Base-by-base conservation (phyloP, 2,113 vertebrate species). In the Ceyx margarethae region DNA sequence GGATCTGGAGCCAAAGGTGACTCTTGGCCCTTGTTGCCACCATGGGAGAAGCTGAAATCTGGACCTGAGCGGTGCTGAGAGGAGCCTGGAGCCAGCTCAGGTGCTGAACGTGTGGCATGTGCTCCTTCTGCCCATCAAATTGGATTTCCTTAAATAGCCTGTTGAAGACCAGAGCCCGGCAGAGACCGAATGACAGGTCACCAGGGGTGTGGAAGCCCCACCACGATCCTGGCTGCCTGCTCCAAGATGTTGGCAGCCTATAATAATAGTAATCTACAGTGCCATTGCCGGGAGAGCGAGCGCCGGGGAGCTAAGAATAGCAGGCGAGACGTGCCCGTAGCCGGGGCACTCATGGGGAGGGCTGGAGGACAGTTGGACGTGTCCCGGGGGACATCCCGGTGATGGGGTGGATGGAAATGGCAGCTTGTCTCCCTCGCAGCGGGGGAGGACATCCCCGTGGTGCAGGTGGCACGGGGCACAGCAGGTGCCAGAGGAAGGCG, bases 1-100 rank as follows among this genome's bases (percentile, higher is more conserved):
- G 95, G 94, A 96, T 92, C 81, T 91, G 96, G 95, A 96, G 89
- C 91, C 91, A 92, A 96, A 91, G 91, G 91, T 93, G 89, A 89
- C 91, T 96, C 91, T 95, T 96, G 95, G 89, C 89, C 94, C 95
- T 92, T 40, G 4, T 14, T 80, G 61, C 81, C 79, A 53, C 53
- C 72, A 35, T 0, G 3, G 89, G 48, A 0, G 1, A 89, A 87
- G 87, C 67, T 58, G 91, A 95, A 90, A 95, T 80, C 81, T 73
- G 92, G 89, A 91, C 66, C 60, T 40, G 64, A 93, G 89, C 6
- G 6, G 79, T 1, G 9, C 22, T 9, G 1, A 4, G 16, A 94
- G 72, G 91, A 87, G 72, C 75, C 91, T 82, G 92, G 91, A 74
- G 57, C 35, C 4, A 2, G 54, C 33, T 35, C 67, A 37, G 78